These are phyloP conservation scores for Malurus alboscapulatus DNA, from an alignment of 2,113 vertebrate genomes.

Conservation along the genomic window DNA sequence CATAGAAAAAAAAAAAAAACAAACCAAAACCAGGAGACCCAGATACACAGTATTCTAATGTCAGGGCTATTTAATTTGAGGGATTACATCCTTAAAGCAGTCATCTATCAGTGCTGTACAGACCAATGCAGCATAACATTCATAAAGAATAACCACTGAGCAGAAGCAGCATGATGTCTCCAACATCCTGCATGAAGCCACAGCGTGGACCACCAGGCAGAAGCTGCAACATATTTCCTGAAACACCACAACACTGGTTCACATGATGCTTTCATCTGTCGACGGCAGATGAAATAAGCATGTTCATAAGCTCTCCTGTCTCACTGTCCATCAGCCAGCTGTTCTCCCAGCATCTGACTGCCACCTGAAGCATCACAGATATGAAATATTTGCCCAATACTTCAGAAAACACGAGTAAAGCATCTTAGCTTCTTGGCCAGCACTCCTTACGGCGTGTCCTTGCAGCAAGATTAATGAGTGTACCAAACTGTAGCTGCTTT, in stretches of 20 bases:
- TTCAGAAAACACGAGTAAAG: background rate
- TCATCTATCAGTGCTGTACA: background rate
- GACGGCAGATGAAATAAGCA: background rate
- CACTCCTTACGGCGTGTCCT: background rate
- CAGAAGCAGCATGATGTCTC: background rate
- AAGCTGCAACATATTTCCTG: background rate
- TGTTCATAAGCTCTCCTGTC: background rate
- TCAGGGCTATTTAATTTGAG: background rate
- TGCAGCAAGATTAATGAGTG: background rate
- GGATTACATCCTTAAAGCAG: background rate
- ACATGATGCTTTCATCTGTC: accelerated
- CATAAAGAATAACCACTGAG: accelerated
- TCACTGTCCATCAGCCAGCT: background rate
- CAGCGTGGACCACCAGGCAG: background rate
- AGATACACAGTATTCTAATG: background rate
- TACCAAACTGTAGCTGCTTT: accelerated
- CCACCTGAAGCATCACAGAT: background rate
- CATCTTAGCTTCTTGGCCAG: background rate
- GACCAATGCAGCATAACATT: background rate
- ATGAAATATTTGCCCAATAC: background rate
- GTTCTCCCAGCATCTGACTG: background rate
- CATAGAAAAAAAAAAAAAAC: background rate
- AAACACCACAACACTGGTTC: background rate
- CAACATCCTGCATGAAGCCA: background rate
- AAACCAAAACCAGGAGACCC: background rate